Evolutionary conservation across 2,113 vertebrate species (phyloP).

Genomic region (Vidua macroura): DNA sequence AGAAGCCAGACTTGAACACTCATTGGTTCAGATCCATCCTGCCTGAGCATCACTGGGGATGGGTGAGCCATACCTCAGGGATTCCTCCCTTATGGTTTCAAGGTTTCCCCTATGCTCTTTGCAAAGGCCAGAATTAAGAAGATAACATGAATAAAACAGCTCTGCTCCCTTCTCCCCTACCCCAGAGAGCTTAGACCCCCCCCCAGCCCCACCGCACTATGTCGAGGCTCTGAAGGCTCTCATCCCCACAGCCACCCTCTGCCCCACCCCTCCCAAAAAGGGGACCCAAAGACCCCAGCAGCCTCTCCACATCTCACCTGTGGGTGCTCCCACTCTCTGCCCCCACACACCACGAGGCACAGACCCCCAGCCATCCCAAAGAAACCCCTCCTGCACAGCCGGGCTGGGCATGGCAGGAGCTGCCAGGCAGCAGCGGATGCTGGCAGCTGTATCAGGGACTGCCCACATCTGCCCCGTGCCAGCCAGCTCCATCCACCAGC

Average conservation of each 20-base stretch:
- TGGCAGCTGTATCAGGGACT: neutral
- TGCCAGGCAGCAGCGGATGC: neutral
- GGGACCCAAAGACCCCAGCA: neutral
- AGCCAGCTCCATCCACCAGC: conserved; percentile 47
- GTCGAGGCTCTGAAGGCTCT: neutral
- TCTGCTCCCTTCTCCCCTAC: neutral
- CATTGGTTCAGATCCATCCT: neutral
- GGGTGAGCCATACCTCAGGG: neutral
- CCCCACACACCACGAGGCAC: neutral
- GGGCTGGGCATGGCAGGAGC: neutral
- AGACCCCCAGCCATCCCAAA: neutral
- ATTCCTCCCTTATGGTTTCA: neutral
- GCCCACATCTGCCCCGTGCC: conserved; percentile 51
- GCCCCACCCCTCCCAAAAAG: neutral
- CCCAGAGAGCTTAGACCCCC: neutral
- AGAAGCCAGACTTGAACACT: neutral
- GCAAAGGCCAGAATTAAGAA: neutral
- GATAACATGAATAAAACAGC: no score
- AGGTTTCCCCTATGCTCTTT: neutral
- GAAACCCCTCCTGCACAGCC: neutral
- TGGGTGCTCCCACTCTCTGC: neutral
- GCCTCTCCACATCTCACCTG: conserved; percentile 7
- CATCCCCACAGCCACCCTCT: neutral
- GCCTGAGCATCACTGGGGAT: neutral
- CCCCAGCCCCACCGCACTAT: neutral